Evolutionary conservation across 2,113 vertebrate species (phyloP), one percentile per base, ranked within the genome.

Genomic region (Anas platyrhynchos): DNA sequence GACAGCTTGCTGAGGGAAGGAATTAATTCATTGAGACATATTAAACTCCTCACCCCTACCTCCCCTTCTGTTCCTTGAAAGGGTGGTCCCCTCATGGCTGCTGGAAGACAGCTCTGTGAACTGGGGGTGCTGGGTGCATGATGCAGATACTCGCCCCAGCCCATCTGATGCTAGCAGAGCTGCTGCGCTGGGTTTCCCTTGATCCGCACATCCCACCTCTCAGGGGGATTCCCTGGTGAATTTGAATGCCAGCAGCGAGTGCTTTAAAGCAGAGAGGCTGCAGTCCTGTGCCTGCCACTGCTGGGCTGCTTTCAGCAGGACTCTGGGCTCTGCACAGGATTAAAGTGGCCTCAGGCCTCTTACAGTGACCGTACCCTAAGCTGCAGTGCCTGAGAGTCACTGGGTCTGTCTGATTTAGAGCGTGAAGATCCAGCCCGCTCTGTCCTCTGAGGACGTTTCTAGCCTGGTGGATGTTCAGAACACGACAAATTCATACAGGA

Each of bases 1-100:
- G 83, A 80, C 74, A 91, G 63, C 69, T 91, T 86, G 55, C 65
- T 82, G 21, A 77, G 83, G 79, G 84, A 80, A 94, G 16, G 71
- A 93, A 75, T 87, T 74, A 20, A 36, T 62, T 73, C 88, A 56
- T 36, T 43, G 75, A 56, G 48, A 55, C 50, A 2, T 56, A 44
- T 65, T 90, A 66, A 91, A 63, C 26, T 83, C 44, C 77, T 83
- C 14, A 82, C 44, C 18, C 18, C 38, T 65, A 3, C 41, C 32
- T 67, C 21, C 29, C 25, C 3, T 21, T 74, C 55, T 81, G 58
- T 31, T 58, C 27, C 72, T 41, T 74, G 41, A 43, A 79, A 75
- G 11, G 17, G 18, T 31, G 26, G 6, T 79, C n/a, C 6, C 52
- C 18, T 72, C 88, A 46, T 4, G 18, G 32, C 44, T 62, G 8